Conservation (phyloP, 1,140 invertebrate genomes). For the Pogonomyrmex californicus region DNA sequence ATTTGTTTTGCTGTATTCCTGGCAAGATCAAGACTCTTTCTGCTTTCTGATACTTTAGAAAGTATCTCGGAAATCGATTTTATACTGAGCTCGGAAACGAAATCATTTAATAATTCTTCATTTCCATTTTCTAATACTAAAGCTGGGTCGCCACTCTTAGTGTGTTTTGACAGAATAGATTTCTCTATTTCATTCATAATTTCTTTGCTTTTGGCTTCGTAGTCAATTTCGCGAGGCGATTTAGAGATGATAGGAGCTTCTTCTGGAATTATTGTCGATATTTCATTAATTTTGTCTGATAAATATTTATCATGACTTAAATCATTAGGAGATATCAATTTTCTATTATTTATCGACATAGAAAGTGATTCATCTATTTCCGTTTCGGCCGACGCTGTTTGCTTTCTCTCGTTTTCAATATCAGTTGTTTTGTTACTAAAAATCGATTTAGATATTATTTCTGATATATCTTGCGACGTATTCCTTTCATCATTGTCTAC, state of each 20-base stretch:
- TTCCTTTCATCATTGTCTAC: slow-evolving; percentile 68
- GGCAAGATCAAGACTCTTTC: slow-evolving; percentile 13
- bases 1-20: neutral
- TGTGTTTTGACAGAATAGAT: slow-evolving; percentile 81
- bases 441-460: slow-evolving; percentile 75
- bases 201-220: slow-evolving; percentile 81
- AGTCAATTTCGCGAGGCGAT: slow-evolving; percentile 79
- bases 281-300: slow-evolving; percentile 61
- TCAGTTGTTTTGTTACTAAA: slow-evolving; percentile 52
- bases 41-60: slow-evolving; percentile 72
- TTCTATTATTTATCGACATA: slow-evolving; percentile 27
- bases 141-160: slow-evolving; percentile 69
- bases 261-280: slow-evolving; percentile 71
- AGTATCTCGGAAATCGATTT: slow-evolving; percentile 81
- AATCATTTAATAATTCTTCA: slow-evolving; percentile 75
- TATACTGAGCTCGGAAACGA: slow-evolving; percentile 75
- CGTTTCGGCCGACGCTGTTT: neutral
- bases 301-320: slow-evolving; percentile 34
- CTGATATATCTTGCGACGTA: slow-evolving; percentile 81
- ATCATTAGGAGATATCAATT: slow-evolving; percentile 30
- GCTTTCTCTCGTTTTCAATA: neutral
- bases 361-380: slow-evolving; percentile 23
- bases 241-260: slow-evolving; percentile 54
- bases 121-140: slow-evolving; percentile 76
- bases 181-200: slow-evolving; percentile 84